A percentile compares a stretch with the other conserved stretches of the same genome.
phyloP scores from a whole-genome alignment of 2,113 vertebrate species.

The Prochilodus magdalenae region DNA sequence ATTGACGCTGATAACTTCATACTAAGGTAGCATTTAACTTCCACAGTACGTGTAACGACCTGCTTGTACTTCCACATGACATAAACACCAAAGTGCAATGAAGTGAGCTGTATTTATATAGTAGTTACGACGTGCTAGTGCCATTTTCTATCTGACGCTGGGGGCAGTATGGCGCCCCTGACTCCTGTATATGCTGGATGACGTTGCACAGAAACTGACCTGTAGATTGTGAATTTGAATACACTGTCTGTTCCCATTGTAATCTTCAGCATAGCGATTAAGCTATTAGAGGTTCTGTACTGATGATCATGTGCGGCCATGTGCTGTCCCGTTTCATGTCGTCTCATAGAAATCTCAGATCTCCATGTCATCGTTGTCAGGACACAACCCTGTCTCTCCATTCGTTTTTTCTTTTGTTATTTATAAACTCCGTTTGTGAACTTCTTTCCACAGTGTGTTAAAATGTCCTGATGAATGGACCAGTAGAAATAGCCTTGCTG shows the following conservation, averaged over 20 bases:
- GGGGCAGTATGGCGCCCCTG: background rate
- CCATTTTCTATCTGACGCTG: background rate
- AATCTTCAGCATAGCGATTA: background rate
- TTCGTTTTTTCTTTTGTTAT: too few species aligned
- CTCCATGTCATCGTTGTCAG: too few species aligned
- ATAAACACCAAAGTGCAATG: slow-evolving; percentile 11
- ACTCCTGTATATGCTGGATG: slow-evolving; percentile 59
- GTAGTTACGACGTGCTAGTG: slow-evolving; percentile 11
- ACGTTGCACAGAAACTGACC: slow-evolving; percentile 33
- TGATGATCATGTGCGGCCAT: background rate
- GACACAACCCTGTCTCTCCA: too few species aligned
- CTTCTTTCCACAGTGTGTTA: too few species aligned
- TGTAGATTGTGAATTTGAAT: slow-evolving; percentile 21
- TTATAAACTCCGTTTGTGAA: too few species aligned
- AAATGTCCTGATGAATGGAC: too few species aligned
- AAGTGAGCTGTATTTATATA: background rate
- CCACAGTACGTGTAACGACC: background rate
- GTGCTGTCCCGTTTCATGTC: background rate
- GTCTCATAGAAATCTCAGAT: too few species aligned
- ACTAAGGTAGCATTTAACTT: background rate
- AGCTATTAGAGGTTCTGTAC: background rate
- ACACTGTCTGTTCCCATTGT: slow-evolving; percentile 1
- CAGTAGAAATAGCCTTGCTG: too few species aligned
- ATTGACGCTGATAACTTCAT: too few species aligned
- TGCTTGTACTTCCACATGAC: background rate